These are phyloP conservation scores for Sylvia atricapilla DNA, from an alignment of 2,113 vertebrate species.

Conservation along the genomic window DNA sequence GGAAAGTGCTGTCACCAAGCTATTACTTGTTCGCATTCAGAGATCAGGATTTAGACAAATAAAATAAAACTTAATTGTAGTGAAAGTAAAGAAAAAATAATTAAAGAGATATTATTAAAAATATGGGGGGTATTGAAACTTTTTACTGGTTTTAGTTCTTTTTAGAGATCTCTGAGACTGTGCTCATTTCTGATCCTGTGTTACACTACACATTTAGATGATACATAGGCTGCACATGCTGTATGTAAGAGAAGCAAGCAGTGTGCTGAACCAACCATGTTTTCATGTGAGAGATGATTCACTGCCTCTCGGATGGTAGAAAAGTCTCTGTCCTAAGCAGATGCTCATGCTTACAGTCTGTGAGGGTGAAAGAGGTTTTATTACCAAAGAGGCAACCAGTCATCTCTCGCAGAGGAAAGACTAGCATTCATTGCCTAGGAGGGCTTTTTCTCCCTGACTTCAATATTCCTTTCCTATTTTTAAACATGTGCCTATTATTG, in stretches of 20 bases:
- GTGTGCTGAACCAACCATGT: constrained; percentile 31
- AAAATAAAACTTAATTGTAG: background rate
- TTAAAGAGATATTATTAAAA: background rate
- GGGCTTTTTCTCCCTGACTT: background rate
- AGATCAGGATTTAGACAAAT: background rate
- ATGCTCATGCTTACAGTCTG: constrained; percentile 9
- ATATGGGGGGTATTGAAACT: background rate
- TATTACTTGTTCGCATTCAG: background rate
- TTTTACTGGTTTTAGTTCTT: background rate
- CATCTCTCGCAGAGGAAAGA: background rate
- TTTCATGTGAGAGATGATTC: constrained; percentile 53
- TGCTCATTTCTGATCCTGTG: background rate
- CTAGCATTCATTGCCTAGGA: background rate
- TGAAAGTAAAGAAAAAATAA: background rate
- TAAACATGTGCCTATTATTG: background rate
- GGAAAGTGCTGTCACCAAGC: background rate
- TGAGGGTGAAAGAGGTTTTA: constrained; percentile 21
- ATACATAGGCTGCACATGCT: background rate
- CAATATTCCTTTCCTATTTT: background rate
- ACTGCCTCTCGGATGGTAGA: background rate
- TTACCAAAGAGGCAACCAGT: background rate
- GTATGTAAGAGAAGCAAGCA: background rate
- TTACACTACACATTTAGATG: background rate
- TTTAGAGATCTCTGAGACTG: background rate
- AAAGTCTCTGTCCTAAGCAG: constrained; percentile 22